Conservation (phyloP, 2,888 invertebrate species). For the Agrotis exclamationis region DNA sequence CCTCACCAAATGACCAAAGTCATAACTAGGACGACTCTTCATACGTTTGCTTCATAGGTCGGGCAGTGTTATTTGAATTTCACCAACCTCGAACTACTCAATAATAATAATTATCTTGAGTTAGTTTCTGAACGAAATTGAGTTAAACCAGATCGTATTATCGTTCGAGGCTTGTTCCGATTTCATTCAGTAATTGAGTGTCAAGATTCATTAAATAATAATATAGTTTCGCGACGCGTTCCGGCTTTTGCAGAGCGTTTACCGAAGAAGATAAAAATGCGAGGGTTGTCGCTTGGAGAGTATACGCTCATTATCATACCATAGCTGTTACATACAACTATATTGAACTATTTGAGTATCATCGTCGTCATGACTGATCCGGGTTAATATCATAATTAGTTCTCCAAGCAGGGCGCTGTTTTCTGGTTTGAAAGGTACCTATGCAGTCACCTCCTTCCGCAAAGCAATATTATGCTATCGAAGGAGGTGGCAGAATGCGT, state of each 20-base stretch:
- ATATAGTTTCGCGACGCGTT: background rate
- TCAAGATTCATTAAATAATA: background rate
- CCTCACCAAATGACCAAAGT: background rate
- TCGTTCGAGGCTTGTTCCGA: background rate
- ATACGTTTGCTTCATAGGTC: background rate
- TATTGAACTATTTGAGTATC: too few species aligned
- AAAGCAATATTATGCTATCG: too few species aligned
- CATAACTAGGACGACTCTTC: background rate
- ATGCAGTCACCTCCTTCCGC: too few species aligned
- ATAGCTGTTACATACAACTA: too few species aligned
- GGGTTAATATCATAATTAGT: too few species aligned
- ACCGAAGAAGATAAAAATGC: background rate
- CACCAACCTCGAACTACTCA: background rate
- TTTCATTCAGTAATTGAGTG: background rate
- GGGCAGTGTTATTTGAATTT: background rate
- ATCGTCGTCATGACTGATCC: too few species aligned
- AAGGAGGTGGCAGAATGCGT: too few species aligned
- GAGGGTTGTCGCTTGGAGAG: background rate
- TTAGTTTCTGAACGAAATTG: background rate
- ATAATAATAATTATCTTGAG: background rate
- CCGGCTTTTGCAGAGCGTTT: background rate
- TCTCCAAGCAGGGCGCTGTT: too few species aligned
- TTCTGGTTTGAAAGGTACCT: too few species aligned
- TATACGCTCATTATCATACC: too few species aligned
- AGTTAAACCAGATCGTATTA: background rate